Percentiles rank a stretch among this genome's conserved stretches.
These are phyloP conservation scores for Troides helena DNA, from an alignment of 2,888 invertebrate genomes.

Conservation along the genomic window DNA sequence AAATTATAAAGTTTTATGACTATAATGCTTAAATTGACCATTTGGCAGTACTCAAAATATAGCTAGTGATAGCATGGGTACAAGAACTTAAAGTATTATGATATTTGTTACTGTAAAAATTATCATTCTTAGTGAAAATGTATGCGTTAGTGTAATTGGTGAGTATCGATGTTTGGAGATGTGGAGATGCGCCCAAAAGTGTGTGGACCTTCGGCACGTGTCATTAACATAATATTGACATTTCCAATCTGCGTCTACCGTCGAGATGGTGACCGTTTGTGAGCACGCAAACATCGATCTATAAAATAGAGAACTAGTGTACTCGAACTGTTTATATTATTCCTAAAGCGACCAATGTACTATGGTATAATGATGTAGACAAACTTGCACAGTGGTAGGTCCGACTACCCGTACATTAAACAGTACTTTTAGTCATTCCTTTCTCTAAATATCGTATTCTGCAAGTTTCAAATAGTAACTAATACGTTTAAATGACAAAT, in stretches of 20 bases:
- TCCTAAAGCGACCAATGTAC: slow-evolving; percentile 59
- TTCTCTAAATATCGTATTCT: slow-evolving; percentile 47
- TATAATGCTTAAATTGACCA: too few species aligned
- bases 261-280: slow-evolving; percentile 55
- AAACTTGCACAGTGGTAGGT: slow-evolving; percentile 47
- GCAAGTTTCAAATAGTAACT: slow-evolving; percentile 44
- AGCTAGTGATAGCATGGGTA: too few species aligned
- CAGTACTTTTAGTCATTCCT: slow-evolving; percentile 43
- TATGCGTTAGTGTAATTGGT: background rate
- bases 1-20: too few species aligned
- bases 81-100: too few species aligned
- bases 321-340: slow-evolving; percentile 51
- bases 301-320: slow-evolving; percentile 51
- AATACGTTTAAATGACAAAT: slow-evolving; percentile 43
- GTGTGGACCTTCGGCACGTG: slow-evolving; percentile 40
- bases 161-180: background rate
- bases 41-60: too few species aligned
- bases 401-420: slow-evolving; percentile 40
- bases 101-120: too few species aligned
- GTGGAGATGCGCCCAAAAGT: background rate
- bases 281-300: slow-evolving; percentile 58
- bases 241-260: slow-evolving; percentile 54
- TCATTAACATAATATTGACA: slow-evolving; percentile 39
- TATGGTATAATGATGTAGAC: slow-evolving; percentile 55
- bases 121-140: too few species aligned